phyloP scores from a whole-genome alignment of 2,113 vertebrate genomes.

The Paratilapia polleni region DNA sequence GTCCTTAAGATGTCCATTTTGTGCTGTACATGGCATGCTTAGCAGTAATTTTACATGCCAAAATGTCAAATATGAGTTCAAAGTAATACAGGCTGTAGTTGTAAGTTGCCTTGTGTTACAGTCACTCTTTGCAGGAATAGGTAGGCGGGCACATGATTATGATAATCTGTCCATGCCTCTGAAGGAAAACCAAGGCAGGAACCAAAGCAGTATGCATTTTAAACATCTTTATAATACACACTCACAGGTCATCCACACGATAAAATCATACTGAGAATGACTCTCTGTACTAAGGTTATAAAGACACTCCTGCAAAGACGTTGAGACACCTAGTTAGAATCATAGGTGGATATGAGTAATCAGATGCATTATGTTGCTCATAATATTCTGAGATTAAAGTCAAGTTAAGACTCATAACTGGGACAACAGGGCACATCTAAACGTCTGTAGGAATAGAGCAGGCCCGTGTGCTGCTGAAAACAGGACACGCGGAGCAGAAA shows the following conservation, averaged over 20 bases:
- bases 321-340: background rate
- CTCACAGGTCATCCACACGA: background rate
- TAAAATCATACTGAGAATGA: background rate
- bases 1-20: background rate
- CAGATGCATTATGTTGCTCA: background rate
- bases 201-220: no score
- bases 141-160: background rate
- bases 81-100: background rate
- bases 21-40: background rate
- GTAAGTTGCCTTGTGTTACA: background rate
- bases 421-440: background rate
- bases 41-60: background rate
- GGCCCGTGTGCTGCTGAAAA: background rate
- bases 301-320: background rate
- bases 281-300: background rate
- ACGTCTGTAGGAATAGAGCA: background rate
- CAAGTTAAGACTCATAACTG: background rate
- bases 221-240: background rate
- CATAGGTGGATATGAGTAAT: background rate
- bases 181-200: background rate
- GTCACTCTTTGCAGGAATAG: background rate
- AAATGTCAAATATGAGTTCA: no score
- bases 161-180: background rate
- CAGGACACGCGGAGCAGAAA: background rate
- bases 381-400: background rate